Evolutionary conservation across 2,888 invertebrate genomes (phyloP).

Genomic region (Rotaria magnacalcarata): DNA sequence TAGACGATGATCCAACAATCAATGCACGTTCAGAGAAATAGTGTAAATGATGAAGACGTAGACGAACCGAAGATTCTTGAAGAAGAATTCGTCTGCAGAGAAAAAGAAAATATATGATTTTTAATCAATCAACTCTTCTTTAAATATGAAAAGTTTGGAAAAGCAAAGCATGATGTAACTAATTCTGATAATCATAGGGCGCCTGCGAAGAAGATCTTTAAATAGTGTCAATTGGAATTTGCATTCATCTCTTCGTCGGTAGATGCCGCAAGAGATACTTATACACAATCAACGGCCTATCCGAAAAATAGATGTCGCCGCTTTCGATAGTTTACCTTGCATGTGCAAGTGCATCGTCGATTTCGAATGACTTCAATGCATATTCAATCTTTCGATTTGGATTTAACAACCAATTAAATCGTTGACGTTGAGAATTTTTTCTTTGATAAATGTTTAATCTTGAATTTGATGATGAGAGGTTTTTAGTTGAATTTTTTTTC

Average conservation of each 20-base stretch:
- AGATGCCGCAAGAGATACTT: too few species aligned
- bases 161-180: too few species aligned
- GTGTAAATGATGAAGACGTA: slow-evolving; percentile 50
- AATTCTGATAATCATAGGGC: too few species aligned
- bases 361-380: slow-evolving; percentile 17
- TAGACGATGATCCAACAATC: slow-evolving; percentile 67
- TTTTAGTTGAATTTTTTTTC: neutral
- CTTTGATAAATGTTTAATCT: neutral
- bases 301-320: too few species aligned
- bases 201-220: too few species aligned
- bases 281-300: too few species aligned
- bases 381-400: slow-evolving; percentile 7
- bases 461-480: neutral
- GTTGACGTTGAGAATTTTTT: neutral
- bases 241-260: too few species aligned
- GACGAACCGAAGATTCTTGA: slow-evolving; percentile 12
- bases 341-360: slow-evolving; percentile 24
- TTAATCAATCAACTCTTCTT: too few species aligned
- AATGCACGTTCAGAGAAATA: slow-evolving; percentile 43
- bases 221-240: too few species aligned
- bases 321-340: neutral
- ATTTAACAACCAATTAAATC: slow-evolving; percentile 33
- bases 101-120: neutral
- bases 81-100: neutral
- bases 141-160: too few species aligned